Evolutionary conservation across 2,113 vertebrate genomes (phyloP).

Genomic region (zebrafish (Danio rerio)): DNA sequence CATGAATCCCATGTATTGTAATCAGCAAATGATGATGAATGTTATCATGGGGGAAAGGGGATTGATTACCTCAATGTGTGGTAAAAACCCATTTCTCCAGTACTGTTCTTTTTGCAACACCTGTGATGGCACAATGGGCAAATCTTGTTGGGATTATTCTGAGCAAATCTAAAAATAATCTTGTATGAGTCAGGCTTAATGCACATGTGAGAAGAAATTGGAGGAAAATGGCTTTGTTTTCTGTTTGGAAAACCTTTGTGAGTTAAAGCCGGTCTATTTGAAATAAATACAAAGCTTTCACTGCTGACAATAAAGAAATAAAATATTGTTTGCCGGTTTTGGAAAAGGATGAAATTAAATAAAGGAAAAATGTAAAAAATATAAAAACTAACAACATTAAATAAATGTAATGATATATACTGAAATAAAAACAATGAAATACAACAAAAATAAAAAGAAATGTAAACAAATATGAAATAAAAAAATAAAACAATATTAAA

Average conservation of each 20-base stretch:
- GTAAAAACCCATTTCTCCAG: slow-evolving; percentile 40
- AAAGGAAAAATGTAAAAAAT: too few species aligned
- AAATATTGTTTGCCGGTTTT: not conserved
- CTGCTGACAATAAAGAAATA: not conserved
- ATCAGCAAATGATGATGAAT: slow-evolving; percentile 67
- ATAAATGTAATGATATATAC: too few species aligned
- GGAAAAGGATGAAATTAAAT: too few species aligned
- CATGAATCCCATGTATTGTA: slow-evolving; percentile 38
- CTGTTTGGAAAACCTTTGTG: not conserved
- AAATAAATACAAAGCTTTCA: not conserved
- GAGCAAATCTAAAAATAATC: slow-evolving; percentile 31
- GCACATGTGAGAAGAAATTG: slow-evolving; percentile 11
- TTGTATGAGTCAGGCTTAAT: slow-evolving; percentile 30
- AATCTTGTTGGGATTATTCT: slow-evolving; percentile 29
- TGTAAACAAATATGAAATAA: too few species aligned
- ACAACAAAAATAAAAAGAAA: not conserved
- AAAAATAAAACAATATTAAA: too few species aligned
- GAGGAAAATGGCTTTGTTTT: slow-evolving; percentile 2
- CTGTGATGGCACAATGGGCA: slow-evolving; percentile 14
- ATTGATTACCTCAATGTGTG: slow-evolving; percentile 58
- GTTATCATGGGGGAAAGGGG: slow-evolving; percentile 45
- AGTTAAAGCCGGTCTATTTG: not conserved
- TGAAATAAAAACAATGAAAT: not conserved
- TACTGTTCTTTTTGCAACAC: slow-evolving; percentile 19
- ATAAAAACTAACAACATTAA: too few species aligned